phyloP scores from a whole-genome alignment of 2,797 vertebrate species.

The Ctenochaetus hawaiiensis region DNA sequence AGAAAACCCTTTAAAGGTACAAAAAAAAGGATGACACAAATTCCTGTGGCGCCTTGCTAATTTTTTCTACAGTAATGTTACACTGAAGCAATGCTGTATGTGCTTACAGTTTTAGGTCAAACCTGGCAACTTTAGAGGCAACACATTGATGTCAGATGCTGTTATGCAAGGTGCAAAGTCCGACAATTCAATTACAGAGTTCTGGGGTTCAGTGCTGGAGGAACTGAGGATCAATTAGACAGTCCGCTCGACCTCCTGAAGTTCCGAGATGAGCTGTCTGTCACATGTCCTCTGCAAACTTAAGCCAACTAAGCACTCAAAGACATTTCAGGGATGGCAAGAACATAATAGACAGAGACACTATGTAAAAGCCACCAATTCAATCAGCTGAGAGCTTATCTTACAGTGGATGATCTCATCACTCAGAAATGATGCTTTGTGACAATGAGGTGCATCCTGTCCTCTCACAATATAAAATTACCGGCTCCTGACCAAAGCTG shows the following conservation, averaged over 20 bases:
- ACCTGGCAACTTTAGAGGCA: conserved; percentile 48
- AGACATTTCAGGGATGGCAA: conserved; percentile 38
- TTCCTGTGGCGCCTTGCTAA: conserved; percentile 51
- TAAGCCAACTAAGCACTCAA: conserved; percentile 23
- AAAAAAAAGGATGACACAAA: conserved; percentile 21
- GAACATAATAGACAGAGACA: conserved; percentile 35
- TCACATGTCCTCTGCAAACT: conserved; percentile 36
- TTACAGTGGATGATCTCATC: conserved; percentile 54
- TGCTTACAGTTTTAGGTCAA: conserved; percentile 44
- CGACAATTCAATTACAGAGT: too few relatives aligned
- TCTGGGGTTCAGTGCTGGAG: too few relatives aligned
- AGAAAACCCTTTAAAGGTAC: background rate
- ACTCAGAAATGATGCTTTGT: conserved; percentile 46
- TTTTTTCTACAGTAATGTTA: conserved; percentile 41
- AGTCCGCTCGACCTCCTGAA: too few relatives aligned
- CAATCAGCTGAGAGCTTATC: conserved; percentile 51
- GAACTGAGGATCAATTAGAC: too few relatives aligned
- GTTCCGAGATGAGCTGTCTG: conserved; percentile 39
- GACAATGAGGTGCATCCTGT: conserved; percentile 37
- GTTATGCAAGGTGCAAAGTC: too few relatives aligned
- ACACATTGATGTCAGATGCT: background rate
- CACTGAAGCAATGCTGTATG: conserved; percentile 45
- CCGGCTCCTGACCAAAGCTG: conserved; percentile 29
- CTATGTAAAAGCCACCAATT: conserved; percentile 30
- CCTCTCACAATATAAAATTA: conserved; percentile 47